Evolutionary conservation across 1,140 invertebrate genomes (phyloP), one percentile per base, ranked within the genome.

Genomic region (Pogonomyrmex barbatus): DNA sequence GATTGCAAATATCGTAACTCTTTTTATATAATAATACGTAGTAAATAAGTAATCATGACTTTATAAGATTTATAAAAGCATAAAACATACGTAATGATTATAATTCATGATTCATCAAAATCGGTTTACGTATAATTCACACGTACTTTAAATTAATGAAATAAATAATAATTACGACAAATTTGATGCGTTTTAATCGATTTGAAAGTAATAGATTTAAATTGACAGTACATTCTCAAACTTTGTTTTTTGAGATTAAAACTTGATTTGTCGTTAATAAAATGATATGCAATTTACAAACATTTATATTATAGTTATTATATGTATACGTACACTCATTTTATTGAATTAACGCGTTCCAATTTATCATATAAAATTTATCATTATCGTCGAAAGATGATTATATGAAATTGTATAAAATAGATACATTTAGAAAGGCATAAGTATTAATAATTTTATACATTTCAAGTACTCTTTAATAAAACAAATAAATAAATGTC

Each of bases 401-500:
- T 58, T 47, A 47, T 47, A 47, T 8, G 0, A 47, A 77, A 10
- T 4, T 78, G 14, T 63, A 47, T 63, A n/a, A 47, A 63, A 63
- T 63, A 36, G 4, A 3, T 68, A 12, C 36, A 63, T 50, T 63
- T 39, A 47, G 24, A 47, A 62, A 45, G 62, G 24, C 24, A 39
- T 47, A 68, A 68, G n/a, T 62, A 5, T 47, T 12, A 56, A 10
- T n/a, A 54, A 81, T 54, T 70, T 8, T 45, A 24, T 9, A 45
- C 8, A 30, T 70, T 45, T 56, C 10, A 65, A 79, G 14, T 33
- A 70, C 14, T 70, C 24, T 81, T 33, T 24, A 56, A 68, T 8
- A 8, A 68, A 45, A 36, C 52, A 24, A 9, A 52, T 65, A 63
- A 81, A 36, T 77, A 78, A n/a, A n/a, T 65, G 42, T 81, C 78